Conservation (phyloP, 1,140 invertebrate species). For the Piezodorus guildinii region DNA sequence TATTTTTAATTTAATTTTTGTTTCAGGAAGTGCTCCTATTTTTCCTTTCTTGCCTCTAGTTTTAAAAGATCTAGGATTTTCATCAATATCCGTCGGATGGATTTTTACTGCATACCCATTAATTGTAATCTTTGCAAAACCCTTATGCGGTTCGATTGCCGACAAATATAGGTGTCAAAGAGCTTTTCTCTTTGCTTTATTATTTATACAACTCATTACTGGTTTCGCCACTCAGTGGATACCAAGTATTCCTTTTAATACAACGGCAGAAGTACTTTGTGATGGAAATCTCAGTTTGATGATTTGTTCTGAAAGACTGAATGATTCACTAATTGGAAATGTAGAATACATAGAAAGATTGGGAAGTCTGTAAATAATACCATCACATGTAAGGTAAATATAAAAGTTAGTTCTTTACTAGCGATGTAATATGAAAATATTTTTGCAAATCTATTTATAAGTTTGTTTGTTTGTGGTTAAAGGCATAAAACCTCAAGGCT, state of each 20-base stretch:
- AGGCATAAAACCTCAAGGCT: too few species aligned
- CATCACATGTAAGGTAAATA: neutral
- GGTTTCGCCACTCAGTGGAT: neutral
- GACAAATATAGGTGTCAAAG: neutral
- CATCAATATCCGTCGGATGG: neutral
- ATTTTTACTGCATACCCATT: slow-evolving; percentile 7
- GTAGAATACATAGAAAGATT: neutral
- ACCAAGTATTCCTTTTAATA: neutral
- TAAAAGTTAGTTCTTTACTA: too few species aligned
- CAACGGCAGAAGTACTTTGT: neutral
- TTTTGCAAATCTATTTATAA: too few species aligned
- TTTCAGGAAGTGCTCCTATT: slow-evolving; percentile 13
- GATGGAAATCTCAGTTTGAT: neutral
- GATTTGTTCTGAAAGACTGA: slow-evolving; percentile 1
- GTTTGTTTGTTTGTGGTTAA: too few species aligned
- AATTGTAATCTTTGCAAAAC: neutral
- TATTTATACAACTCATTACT: neutral
- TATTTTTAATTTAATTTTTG: too few species aligned
- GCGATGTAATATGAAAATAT: too few species aligned
- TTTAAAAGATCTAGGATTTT: slow-evolving; percentile 16
- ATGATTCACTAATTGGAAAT: neutral
- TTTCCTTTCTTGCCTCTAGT: slow-evolving; percentile 18
- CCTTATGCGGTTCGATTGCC: neutral
- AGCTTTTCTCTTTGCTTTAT: neutral
- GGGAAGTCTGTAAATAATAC: neutral